Evolutionary conservation across 2,113 vertebrate species (phyloP).

Genomic region (Chaetodon trifascialis): DNA sequence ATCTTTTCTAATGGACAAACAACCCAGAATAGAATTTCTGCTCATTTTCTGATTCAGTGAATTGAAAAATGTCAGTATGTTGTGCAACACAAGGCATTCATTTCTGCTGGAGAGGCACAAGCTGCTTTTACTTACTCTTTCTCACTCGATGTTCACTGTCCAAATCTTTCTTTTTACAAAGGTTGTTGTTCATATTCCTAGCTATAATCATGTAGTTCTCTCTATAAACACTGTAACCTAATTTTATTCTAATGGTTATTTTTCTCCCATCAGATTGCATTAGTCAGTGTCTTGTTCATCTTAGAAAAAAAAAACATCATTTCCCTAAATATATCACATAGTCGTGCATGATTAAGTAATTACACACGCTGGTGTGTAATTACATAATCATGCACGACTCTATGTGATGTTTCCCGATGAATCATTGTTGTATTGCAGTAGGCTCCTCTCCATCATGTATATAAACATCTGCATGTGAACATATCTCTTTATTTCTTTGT

Average conservation of each 20-base stretch:
- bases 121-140: neutral
- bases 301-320: slow-evolving; percentile 67
- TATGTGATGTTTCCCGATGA: slow-evolving; percentile 69
- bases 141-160: neutral
- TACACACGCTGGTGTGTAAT: slow-evolving; percentile 75
- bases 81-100: neutral
- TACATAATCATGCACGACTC: slow-evolving; percentile 69
- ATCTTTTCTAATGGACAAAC: neutral
- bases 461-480: slow-evolving; percentile 73
- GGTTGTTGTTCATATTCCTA: neutral
- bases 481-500: slow-evolving; percentile 57
- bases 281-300: slow-evolving; percentile 38
- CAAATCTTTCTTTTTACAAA: neutral
- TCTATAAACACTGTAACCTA: slow-evolving; percentile 15
- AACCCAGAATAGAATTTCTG: neutral
- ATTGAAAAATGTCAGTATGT: neutral
- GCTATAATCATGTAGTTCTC: neutral
- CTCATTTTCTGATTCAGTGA: slow-evolving; percentile 4
- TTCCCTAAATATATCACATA: slow-evolving; percentile 59
- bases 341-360: slow-evolving; percentile 77
- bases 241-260: slow-evolving; percentile 44
- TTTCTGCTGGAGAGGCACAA: neutral
- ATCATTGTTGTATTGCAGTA: slow-evolving; percentile 54
- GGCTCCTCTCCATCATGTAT: slow-evolving; percentile 67
- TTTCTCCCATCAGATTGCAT: slow-evolving; percentile 55